Conservation (phyloP, 2,888 invertebrate species). For the Macrostomum cliftonense region DNA sequence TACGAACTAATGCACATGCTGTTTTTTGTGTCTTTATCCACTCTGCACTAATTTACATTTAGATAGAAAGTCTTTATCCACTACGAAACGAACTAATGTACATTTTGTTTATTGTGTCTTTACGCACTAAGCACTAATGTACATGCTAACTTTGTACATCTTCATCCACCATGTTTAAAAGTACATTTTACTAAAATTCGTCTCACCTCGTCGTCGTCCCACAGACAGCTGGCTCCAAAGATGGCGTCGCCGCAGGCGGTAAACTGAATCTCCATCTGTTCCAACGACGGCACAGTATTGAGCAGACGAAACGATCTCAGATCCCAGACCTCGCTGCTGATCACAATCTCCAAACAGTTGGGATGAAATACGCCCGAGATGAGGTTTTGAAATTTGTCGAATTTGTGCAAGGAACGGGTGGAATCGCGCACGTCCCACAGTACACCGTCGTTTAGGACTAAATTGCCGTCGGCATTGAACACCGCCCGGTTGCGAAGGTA, state of each 20-base stretch:
- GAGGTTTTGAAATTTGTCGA: conserved; percentile 85
- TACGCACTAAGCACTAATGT: no score
- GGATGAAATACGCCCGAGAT: conserved; percentile 90
- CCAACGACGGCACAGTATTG: conserved; percentile 75
- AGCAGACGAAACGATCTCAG: conserved; percentile 75
- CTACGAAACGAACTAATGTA: no score
- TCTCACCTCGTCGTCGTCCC: not conserved
- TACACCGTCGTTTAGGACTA: conserved; percentile 84
- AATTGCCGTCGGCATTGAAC: conserved; percentile 74
- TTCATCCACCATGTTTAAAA: no score
- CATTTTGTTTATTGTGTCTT: no score
- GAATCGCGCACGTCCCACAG: conserved; percentile 58
- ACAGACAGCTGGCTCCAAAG: conserved; percentile 30
- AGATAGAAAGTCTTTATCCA: no score
- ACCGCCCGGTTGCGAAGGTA: conserved; percentile 82
- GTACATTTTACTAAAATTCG: not conserved
- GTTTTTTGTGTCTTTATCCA: no score
- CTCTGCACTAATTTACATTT: no score
- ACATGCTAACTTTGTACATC: no score
- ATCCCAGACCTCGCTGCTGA: conserved; percentile 95
- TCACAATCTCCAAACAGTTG: conserved; percentile 79
- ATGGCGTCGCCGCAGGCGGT: conserved; percentile 66
- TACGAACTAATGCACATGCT: no score
- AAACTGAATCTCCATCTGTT: conserved; percentile 72
- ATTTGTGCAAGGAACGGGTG: conserved; percentile 62